phyloP scores from a whole-genome alignment of 2,888 invertebrate genomes.

The Galerucella pusilla region DNA sequence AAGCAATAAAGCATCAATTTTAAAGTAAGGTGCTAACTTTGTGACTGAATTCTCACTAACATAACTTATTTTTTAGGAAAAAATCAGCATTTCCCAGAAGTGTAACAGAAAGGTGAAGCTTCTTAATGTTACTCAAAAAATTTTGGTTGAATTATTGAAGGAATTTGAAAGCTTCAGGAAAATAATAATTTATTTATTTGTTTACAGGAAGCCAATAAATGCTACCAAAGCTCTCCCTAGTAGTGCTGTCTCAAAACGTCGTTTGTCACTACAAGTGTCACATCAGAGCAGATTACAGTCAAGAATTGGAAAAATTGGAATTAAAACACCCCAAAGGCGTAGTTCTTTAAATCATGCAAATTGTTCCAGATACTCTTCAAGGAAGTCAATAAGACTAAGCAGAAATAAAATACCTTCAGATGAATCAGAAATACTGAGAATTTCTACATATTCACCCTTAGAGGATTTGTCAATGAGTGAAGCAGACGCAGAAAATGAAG shows the following conservation, averaged over 20 bases:
- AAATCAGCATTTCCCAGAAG: conserved; percentile 4
- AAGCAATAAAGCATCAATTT: conserved; percentile 6
- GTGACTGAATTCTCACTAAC: neutral
- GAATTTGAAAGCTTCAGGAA: neutral
- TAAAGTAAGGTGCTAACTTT: conserved; percentile 4
- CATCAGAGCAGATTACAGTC: neutral
- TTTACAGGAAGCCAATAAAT: neutral
- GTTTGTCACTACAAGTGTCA: neutral
- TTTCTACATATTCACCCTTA: conserved; percentile 28
- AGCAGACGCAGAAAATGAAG: conserved; percentile 2
- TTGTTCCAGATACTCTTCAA: neutral
- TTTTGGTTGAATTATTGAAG: too few relatives aligned
- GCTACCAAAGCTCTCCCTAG: neutral
- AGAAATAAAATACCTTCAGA: conserved; percentile 18
- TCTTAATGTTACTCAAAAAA: neutral
- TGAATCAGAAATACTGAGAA: conserved; percentile 17
- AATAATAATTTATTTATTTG: neutral
- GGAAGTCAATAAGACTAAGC: conserved; percentile 14
- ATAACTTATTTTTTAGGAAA: conserved; percentile 11
- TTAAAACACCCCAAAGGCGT: neutral
- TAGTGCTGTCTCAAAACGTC: conserved; percentile 2
- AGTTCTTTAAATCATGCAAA: neutral
- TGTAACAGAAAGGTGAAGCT: conserved; percentile 2
- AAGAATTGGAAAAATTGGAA: neutral
- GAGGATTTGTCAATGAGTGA: neutral